Conservation (phyloP, 2,797 vertebrate genomes). For the Chromis chromis region DNA sequence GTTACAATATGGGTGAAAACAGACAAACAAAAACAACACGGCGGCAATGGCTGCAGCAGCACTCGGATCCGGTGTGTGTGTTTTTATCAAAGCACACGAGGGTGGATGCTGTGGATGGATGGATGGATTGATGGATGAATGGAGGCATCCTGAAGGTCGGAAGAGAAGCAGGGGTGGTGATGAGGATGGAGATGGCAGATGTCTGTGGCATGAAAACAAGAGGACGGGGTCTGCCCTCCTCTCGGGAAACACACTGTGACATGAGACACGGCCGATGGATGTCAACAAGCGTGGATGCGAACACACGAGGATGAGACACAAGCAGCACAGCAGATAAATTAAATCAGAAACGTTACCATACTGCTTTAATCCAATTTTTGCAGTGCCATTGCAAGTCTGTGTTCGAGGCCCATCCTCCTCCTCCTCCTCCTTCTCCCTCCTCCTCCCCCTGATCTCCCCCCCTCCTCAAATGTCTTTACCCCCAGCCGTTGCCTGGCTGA, state of each 20-base stretch:
- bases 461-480: constrained; percentile 68
- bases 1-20: constrained; percentile 34
- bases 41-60: constrained; percentile 26
- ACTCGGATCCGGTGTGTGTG: constrained; percentile 21
- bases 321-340: constrained; percentile 73
- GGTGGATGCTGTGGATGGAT: constrained; percentile 13
- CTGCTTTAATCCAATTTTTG: constrained; percentile 87
- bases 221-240: constrained; percentile 42
- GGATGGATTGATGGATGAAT: constrained; percentile 25
- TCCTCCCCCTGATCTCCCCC: constrained; percentile 66
- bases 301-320: constrained; percentile 72
- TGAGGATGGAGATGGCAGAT: constrained; percentile 71
- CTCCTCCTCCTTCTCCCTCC: constrained; percentile 59
- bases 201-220: constrained; percentile 56
- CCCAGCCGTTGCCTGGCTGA: constrained; percentile 71
- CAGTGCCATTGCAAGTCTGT: constrained; percentile 83
- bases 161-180: constrained; percentile 39
- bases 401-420: constrained; percentile 84
- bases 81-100: constrained; percentile 4
- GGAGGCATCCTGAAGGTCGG: constrained; percentile 26
- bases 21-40: constrained; percentile 49
- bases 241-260: constrained; percentile 53
- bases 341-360: constrained; percentile 87
- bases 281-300: constrained; percentile 57
- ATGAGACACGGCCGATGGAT: constrained; percentile 61